Evolutionary conservation across 2,797 vertebrate species (phyloP), one percentile per base, ranked within the genome.

Genomic region (Amniataba percoides): DNA sequence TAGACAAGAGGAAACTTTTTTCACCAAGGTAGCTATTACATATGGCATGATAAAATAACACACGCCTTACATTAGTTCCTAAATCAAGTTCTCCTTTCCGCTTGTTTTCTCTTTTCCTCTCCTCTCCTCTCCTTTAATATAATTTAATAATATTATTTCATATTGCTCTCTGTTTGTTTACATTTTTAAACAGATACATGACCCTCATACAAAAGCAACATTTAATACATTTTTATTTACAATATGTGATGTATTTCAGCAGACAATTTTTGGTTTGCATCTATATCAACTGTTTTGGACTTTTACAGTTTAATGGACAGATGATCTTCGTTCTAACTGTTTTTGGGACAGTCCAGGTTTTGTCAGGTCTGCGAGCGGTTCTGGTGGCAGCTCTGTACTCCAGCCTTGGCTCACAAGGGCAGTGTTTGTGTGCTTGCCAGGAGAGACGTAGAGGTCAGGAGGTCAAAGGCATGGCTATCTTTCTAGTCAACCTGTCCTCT

Each of bases 1-100:
- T 36, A 74, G 71, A 84, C 84, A 82, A 80, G 68, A 85, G 51
- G 65, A 76, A 86, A 55, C 60, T 58, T 78, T 57, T 65, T 70
- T 78, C 36, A 58, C 64, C 42, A 71, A 68, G 40, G 71, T 82
- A 80, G 70, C 74, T 81, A 43, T 80, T 64, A 58, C 60, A 79
- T 78, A 83, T 69, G 63, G 65, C 60, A 14, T 81, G 67, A 78
- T 82, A 64, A 86, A 75, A 74, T 78, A 63, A 68, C 13, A 56
- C 53, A 82, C 27, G 36, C 52, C 52, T 59, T 55, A 59, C 13
- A 2, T 66, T 12, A 67, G 71, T 40, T 57, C 53, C 14, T 60
- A 42, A 78, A 52, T 42, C 58, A 51, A 23, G 2, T 13, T 53
- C 49, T 77, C 48, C 5, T 68, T 60, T 63, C 27, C 39, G 56